Evolutionary conservation across 2,797 vertebrate genomes (phyloP).

Genomic region (Bovichtus diacanthus): DNA sequence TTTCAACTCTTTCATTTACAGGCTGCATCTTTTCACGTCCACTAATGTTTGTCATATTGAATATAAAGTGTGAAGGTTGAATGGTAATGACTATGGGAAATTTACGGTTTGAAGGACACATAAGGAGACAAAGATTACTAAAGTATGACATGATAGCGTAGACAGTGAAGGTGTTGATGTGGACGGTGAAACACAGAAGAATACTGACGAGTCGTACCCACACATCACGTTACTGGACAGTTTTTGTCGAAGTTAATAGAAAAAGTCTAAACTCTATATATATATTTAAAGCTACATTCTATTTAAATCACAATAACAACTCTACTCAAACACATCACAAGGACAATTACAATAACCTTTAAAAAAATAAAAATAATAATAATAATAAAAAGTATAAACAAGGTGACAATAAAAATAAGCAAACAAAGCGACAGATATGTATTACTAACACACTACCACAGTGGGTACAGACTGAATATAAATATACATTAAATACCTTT

Average conservation of each 20-base stretch:
- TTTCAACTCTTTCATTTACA: slow-evolving; percentile 41
- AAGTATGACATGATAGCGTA: slow-evolving; percentile 56
- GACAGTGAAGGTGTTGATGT: slow-evolving; percentile 71
- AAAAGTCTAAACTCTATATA: slow-evolving; percentile 47
- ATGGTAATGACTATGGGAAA: slow-evolving; percentile 76
- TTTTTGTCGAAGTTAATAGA: slow-evolving; percentile 26
- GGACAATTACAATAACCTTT: slow-evolving; percentile 20
- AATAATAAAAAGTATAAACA: neutral
- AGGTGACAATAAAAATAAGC: slow-evolving; percentile 22
- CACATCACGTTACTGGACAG: slow-evolving; percentile 58
- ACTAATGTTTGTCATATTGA: slow-evolving; percentile 48
- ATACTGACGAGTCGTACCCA: slow-evolving; percentile 70
- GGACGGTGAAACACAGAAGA: slow-evolving; percentile 66
- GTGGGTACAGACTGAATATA: slow-evolving; percentile 2
- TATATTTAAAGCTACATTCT: slow-evolving; percentile 50
- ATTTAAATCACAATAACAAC: slow-evolving; percentile 50
- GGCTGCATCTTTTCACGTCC: slow-evolving; percentile 73
- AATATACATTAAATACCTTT: neutral
- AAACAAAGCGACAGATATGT: slow-evolving; percentile 26
- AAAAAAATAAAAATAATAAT: neutral
- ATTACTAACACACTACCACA: slow-evolving; percentile 33
- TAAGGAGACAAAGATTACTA: slow-evolving; percentile 73
- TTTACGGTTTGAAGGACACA: slow-evolving; percentile 67
- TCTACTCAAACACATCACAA: slow-evolving; percentile 60
- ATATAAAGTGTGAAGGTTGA: slow-evolving; percentile 64